Percentiles rank a stretch among this genome's conserved stretches.
These are phyloP conservation scores for Zosterops pallidus DNA, from an alignment of 2,113 vertebrate species.

Conservation along the genomic window DNA sequence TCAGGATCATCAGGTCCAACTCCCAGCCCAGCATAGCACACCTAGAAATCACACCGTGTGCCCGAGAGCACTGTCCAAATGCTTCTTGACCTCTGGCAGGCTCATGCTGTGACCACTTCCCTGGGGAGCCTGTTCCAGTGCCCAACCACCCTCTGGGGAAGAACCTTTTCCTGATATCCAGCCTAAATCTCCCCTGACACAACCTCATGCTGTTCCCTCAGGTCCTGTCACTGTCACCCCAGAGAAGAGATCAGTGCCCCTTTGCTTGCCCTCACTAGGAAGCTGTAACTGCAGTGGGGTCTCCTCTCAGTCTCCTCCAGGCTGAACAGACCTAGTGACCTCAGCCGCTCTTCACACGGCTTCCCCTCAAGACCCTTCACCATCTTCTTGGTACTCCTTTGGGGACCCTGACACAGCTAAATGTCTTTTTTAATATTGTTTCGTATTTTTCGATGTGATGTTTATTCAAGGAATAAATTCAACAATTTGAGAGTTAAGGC, in stretches of 20 bases:
- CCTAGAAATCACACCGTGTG: fast-evolving
- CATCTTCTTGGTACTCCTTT: not conserved
- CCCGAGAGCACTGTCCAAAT: not conserved
- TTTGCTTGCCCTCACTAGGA: fast-evolving
- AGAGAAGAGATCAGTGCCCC: not conserved
- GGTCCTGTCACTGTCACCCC: fast-evolving
- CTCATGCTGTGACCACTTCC: not conserved
- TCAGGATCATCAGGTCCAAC: not conserved
- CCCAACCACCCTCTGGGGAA: fast-evolving
- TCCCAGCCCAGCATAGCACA: not conserved
- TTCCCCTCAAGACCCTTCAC: not conserved
- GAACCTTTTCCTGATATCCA: not conserved
- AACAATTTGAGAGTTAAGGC: not conserved
- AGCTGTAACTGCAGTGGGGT: not conserved
- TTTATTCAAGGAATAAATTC: not conserved
- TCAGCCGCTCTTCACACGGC: fast-evolving
- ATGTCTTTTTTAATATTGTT: not conserved
- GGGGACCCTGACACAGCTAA: too few species aligned
- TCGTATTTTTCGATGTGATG: not conserved
- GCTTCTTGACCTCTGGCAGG: not conserved
- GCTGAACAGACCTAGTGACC: not conserved
- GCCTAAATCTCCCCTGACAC: not conserved
- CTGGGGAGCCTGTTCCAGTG: not conserved
- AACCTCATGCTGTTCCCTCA: fast-evolving
- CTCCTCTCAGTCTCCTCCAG: not conserved